Base-by-base conservation (phyloP, 2,113 vertebrate species). In the Phasianus colchicus region DNA sequence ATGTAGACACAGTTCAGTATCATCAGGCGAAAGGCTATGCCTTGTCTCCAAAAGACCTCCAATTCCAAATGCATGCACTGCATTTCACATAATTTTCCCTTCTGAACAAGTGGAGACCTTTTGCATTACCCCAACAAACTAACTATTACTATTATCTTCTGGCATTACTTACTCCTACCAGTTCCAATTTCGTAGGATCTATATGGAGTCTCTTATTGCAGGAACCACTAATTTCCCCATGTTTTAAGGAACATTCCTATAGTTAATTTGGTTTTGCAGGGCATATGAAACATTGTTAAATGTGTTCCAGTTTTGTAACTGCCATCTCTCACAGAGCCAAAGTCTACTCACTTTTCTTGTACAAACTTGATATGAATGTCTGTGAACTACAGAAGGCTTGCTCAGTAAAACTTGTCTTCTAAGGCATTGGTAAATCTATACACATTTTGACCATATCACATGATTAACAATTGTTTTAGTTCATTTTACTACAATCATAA, bases 1-100 rank as follows among this genome's bases (percentile, higher is more conserved):
- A 25, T 1, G 22, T 42, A 45, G 36, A 40, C 11, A 16, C 10
- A 34, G 4, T 52, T 58, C 0, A 0, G 38, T 47, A n/a, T n/a
- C 86, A 83, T 70, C 84, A 66, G 34, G 9, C n/a, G 11, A 71
- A 76, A 91, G 54, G 63, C 74, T 80, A 66, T 19, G 18, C 27
- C 40, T 88, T 83, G 45, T 45, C 22, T 47, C 29, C 67, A 63
- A 27, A 72, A 47, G 27, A 48, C 9, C 32, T 65, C 61, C 25
- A 40, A 1, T 7, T 87, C 58, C 64, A 12, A 1, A 4, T 10
- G 24, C 1, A 14, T 20, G 15, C 16, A 17, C 17, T 30, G 7
- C 17, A 30, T 66, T 78, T 63, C 48, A 42, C 8, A 12, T 25
- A 48, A 45, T 4, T 16, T 83, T 67, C 34, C 27, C 12, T 81